Conservation (phyloP, 2,888 invertebrate genomes). For the Temnothorax ravouxi region DNA sequence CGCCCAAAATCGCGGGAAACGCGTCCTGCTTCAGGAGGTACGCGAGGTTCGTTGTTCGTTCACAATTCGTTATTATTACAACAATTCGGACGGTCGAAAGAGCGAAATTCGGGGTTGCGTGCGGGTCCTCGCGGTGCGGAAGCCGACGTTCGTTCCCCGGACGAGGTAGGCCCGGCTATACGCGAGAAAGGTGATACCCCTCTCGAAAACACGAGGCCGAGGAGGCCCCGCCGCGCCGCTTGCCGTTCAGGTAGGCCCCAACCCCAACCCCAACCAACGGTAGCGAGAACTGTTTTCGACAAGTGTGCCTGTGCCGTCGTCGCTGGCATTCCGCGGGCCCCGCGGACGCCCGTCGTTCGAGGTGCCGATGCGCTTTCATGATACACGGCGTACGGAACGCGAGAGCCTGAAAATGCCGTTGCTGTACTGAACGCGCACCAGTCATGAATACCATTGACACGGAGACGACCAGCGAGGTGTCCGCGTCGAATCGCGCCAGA, state of each 20-base stretch:
- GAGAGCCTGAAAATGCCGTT: conserved; percentile 61
- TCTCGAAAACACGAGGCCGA: conserved; percentile 70
- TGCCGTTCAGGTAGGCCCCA: conserved; percentile 64
- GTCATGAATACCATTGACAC: conserved; percentile 67
- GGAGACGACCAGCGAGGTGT: conserved; percentile 62
- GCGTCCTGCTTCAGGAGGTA: conserved; percentile 72
- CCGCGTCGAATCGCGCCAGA: conserved; percentile 50
- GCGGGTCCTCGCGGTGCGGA: conserved; percentile 24
- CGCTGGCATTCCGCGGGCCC: conserved; percentile 14
- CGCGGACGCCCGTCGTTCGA: conserved; percentile 27
- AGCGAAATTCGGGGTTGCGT: not conserved
- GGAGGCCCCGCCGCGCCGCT: conserved; percentile 59
- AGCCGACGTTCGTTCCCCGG: not conserved
- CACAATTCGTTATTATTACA: conserved; percentile 60
- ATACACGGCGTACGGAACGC: not conserved
- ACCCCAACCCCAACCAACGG: conserved; percentile 61
- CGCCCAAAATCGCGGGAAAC: conserved; percentile 83
- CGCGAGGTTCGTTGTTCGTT: conserved; percentile 58
- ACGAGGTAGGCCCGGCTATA: conserved; percentile 16
- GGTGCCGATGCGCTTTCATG: conserved; percentile 41
- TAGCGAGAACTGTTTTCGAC: conserved; percentile 72
- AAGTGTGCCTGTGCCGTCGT: conserved; percentile 47
- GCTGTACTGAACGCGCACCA: conserved; percentile 56
- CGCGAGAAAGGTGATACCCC: conserved; percentile 68
- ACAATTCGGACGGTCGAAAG: conserved; percentile 43